Evolutionary conservation across 2,797 vertebrate species (phyloP).

Genomic region (Girardinus metallicus): DNA sequence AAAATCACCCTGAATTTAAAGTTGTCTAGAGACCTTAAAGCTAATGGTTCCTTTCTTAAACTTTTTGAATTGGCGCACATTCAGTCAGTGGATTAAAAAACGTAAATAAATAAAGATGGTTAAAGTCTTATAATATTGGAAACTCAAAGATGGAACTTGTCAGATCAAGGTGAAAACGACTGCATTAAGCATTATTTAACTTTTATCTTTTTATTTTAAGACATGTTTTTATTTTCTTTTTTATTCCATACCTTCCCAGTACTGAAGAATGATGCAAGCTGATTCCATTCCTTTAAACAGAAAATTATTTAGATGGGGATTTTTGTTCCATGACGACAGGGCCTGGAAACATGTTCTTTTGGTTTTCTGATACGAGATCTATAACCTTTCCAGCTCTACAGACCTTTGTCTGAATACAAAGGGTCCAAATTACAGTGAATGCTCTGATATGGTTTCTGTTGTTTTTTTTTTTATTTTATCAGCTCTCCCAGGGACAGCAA

Average conservation of each 20-base stretch:
- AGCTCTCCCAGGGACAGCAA: constrained; percentile 44
- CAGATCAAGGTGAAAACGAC: neutral
- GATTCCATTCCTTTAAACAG: neutral
- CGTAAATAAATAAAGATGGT: neutral
- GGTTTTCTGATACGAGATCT: neutral
- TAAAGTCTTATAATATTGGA: neutral
- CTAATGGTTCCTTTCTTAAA: neutral
- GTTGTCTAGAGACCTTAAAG: neutral
- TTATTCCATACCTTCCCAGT: neutral
- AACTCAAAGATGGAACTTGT: neutral
- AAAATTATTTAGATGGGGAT: neutral
- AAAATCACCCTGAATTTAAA: neutral
- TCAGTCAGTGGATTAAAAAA: neutral
- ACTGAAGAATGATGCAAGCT: neutral
- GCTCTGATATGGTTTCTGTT: constrained; percentile 64
- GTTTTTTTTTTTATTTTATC: constrained; percentile 35
- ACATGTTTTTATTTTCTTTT: neutral
- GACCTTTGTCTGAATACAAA: constrained; percentile 14
- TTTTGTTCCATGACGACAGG: neutral
- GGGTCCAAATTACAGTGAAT: constrained; percentile 47
- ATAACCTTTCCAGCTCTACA: neutral
- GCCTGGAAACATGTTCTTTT: neutral
- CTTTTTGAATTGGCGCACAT: neutral
- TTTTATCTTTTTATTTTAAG: neutral
- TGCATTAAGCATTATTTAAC: neutral